Base-by-base conservation (phyloP, 92 coral and sea anemone species). In the Scolanthus callimorphus region DNA sequence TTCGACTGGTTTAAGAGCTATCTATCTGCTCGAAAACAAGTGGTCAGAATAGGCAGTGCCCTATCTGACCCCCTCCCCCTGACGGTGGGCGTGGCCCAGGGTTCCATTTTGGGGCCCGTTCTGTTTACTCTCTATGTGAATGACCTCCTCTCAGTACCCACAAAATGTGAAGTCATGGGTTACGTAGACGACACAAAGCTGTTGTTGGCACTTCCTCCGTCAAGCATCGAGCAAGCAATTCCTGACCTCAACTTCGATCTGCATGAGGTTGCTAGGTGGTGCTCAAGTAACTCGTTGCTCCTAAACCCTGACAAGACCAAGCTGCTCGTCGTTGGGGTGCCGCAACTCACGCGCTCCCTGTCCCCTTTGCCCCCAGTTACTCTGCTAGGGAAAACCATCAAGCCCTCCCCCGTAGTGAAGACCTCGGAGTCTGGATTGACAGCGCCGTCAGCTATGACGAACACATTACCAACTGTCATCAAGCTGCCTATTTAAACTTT, bases 281-380 rank as follows among this genome's bases (percentile, higher is more conserved):
- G 64, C 55, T 77, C 55, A 17, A 29, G 10, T 17, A 73, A 78
- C 62, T 73, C 81, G 6, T 49, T 79, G 15, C 62, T 79, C 3
- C 61, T 68, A 15, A 76, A 68, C 39, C 69, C 82, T 13, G 83
- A 60, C 27, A 70, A 79, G 58, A 70, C 85, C 26, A 78, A 78
- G 46, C 29, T 78, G 59, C 81, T 80, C 1, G 59, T 57, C 11
- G 44, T 81, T 15, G 88, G 82, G n/a, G 66, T 59, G 15, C 82
- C 65, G n/a, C 88, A 81, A 55, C 46, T 49, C 10, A 57, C 51
- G 39, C 34, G 65, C 20, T 22, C 17, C 34, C 54, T 73, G 30
- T 58, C 75, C n/a, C n/a, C n/a, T 28, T 23, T 61, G 8, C 59
- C 60, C 13, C 60, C 81, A 1, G 59, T 79, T 17, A 53, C 67